These are phyloP conservation scores for Ianthella basta DNA, from an alignment of 37 sponge, comb jelly and placozoan genomes.

Conservation along the genomic window DNA sequence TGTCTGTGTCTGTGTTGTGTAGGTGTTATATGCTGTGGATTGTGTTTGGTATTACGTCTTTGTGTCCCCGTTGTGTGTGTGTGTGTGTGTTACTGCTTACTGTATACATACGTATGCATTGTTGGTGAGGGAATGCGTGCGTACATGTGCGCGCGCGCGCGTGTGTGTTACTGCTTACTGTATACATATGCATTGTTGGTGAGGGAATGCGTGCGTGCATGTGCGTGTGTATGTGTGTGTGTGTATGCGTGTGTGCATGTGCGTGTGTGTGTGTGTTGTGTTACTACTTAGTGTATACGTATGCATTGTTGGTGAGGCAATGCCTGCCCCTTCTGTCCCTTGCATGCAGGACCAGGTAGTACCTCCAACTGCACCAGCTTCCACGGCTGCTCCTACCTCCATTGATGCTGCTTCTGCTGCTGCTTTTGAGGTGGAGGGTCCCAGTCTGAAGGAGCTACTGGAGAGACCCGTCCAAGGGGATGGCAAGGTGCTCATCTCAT, in stretches of 20 bases:
- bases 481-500: neutral
- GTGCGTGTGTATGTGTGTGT: neutral
- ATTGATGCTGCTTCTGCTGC: neutral
- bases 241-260: constrained; percentile 51
- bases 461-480: constrained; percentile 6
- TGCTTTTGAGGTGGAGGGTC: constrained; percentile 17
- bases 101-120: neutral
- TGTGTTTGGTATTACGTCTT: neutral
- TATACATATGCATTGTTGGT: too few relatives aligned
- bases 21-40: constrained; percentile 20
- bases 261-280: constrained; percentile 54
- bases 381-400: neutral
- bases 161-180: too few relatives aligned
- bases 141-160: constrained; percentile 25
- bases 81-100: neutral
- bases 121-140: neutral
- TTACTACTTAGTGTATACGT: constrained; percentile 15
- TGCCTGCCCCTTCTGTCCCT: neutral
- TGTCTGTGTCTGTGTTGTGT: too few relatives aligned
- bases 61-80: too few relatives aligned
- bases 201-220: too few relatives aligned
- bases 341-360: neutral
- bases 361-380: neutral
- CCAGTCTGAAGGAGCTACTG: neutral
- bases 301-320: neutral